phyloP scores from a whole-genome alignment of 2,797 vertebrate species.

The Chaetodon trifasciatus region DNA sequence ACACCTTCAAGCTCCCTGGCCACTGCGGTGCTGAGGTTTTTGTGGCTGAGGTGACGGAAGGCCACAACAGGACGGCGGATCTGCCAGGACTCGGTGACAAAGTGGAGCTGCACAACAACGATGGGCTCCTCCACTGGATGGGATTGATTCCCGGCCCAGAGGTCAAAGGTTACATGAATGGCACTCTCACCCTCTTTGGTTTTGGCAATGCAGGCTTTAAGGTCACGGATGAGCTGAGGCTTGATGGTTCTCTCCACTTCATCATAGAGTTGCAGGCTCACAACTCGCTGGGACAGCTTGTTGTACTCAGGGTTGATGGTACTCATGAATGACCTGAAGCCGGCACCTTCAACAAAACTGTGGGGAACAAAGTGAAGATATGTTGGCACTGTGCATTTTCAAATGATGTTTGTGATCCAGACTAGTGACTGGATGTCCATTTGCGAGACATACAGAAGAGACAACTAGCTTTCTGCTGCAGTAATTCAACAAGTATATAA shows the following conservation, averaged over 20 bases:
- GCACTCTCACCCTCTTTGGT: conserved; percentile 49
- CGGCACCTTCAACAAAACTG: conserved; percentile 84
- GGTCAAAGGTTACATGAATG: conserved; percentile 83
- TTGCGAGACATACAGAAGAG: background rate
- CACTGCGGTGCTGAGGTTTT: conserved; percentile 64
- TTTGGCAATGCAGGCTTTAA: conserved; percentile 76
- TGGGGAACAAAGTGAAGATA: conserved; percentile 6
- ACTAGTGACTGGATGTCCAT: background rate
- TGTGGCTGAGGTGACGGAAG: conserved; percentile 79
- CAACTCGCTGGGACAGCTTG: conserved; percentile 78
- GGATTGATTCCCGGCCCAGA: conserved; percentile 78
- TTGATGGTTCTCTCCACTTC: conserved; percentile 85
- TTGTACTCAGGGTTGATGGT: conserved; percentile 77
- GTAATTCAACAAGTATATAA: background rate
- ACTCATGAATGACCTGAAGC: conserved; percentile 85
- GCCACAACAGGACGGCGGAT: conserved; percentile 82
- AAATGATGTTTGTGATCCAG: background rate
- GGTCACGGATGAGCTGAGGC: conserved; percentile 84
- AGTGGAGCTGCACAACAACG: conserved; percentile 84
- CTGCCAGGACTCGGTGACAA: conserved; percentile 81
- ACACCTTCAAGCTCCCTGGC: conserved; percentile 83
- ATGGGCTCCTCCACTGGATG: conserved; percentile 62
- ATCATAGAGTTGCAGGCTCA: conserved; percentile 83
- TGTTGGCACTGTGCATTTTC: background rate
- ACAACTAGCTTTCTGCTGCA: background rate